Conservation (phyloP, 2,113 vertebrate genomes). For the Spea bombifrons region DNA sequence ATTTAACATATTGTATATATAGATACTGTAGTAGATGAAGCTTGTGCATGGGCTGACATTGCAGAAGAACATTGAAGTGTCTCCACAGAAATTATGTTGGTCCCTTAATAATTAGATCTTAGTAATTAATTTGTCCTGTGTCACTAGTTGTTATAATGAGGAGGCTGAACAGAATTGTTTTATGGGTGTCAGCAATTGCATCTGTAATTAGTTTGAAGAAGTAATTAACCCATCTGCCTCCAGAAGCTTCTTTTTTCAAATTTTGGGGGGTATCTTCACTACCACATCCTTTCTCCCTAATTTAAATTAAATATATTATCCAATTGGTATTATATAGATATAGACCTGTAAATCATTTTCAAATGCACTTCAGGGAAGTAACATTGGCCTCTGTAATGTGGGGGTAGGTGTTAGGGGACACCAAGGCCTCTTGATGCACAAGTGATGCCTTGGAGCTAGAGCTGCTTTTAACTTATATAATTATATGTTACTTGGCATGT, state of each 20-base stretch:
- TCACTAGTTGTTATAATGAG: constrained; percentile 13
- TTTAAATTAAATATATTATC: too few relatives aligned
- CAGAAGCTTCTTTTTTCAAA: background rate
- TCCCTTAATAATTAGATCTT: constrained; percentile 20
- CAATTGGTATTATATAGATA: too few relatives aligned
- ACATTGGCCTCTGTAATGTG: too few relatives aligned
- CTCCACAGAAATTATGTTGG: constrained; percentile 8
- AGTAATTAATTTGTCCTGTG: constrained; percentile 13
- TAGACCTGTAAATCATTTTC: too few relatives aligned
- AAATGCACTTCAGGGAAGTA: too few relatives aligned
- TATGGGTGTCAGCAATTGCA: constrained; percentile 34
- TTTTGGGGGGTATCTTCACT: too few relatives aligned
- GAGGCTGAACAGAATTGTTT: background rate
- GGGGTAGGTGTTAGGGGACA: too few relatives aligned
- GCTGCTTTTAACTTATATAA: too few relatives aligned
- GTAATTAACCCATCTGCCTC: constrained; percentile 27
- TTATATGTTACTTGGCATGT: too few relatives aligned
- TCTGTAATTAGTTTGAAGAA: background rate
- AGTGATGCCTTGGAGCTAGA: too few relatives aligned
- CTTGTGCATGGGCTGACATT: background rate
- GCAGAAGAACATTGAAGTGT: constrained; percentile 9
- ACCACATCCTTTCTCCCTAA: too few relatives aligned
- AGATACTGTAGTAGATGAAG: background rate
- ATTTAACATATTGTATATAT: background rate
- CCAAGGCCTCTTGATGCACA: too few relatives aligned